Evolutionary conservation across 2,797 vertebrate genomes (phyloP), one percentile per base, ranked within the genome.

Genomic region (Platyrinchus mystaceus): DNA sequence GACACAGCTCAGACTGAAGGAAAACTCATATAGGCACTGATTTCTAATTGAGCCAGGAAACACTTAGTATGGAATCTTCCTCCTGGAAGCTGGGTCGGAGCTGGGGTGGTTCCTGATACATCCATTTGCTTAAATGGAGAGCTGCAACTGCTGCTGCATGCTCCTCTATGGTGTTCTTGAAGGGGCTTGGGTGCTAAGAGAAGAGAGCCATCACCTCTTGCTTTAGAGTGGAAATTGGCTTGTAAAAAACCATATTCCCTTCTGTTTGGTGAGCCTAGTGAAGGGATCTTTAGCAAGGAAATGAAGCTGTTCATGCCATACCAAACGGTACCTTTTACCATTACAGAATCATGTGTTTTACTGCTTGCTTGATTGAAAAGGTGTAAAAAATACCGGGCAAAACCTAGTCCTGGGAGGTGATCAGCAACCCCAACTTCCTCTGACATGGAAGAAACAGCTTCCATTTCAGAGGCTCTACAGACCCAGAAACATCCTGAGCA

Each of bases 271-370:
- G 3, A 94, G 32, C 26, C 50, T 59, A 74, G n/a, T 0, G 2
- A 83, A 84, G 30, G 28, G 36, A 62, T 68, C 49, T 77, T 67
- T 67, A 84, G 64, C 56, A 80, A 89, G 75, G 46, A 74, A 94
- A 75, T 55, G 1, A 93, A 81, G 46, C 46, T 55, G 20, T 37
- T 62, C 64, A 34, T 53, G 36, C 46, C 78, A 56, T 89, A 84
- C 58, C 46, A 84, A 19, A 83, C 32, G 27, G 7, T 60, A 81
- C 43, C 70, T 91, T 93, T 89, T 74, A 90, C 43, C 41, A 32
- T 82, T 88, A 83, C 36, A 66, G 58, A 81, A 89, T 49, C 79
- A 84, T 77, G 90, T 95, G 68, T 49, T 90, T 93, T 90, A 92
- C 81, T 70, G 86, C 12, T 85, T 75, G 85, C 28, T 66, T 81